These are phyloP conservation scores for Schizotus pectinicornis DNA, from an alignment of 2,888 invertebrate species.

Conservation along the genomic window DNA sequence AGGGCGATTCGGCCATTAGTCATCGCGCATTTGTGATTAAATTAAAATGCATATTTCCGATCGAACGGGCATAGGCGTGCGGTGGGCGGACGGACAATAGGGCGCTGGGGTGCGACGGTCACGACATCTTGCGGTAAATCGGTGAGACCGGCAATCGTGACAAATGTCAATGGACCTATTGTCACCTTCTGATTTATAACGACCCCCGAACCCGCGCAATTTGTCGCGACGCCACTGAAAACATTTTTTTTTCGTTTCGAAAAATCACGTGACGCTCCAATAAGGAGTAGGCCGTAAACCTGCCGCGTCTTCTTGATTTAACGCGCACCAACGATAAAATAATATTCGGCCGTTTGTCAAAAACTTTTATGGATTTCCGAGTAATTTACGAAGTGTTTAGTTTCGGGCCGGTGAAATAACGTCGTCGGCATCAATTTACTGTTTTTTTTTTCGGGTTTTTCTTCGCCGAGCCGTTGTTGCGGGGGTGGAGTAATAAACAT, in stretches of 20 bases:
- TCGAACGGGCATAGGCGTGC: slow-evolving; percentile 36
- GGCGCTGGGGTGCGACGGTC: slow-evolving; percentile 40
- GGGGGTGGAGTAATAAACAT: too few relatives aligned
- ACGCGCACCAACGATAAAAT: slow-evolving; percentile 1
- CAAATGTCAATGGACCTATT: slow-evolving; percentile 35
- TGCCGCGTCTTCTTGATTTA: too few relatives aligned
- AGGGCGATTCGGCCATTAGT: slow-evolving; percentile 9
- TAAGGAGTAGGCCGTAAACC: too few relatives aligned
- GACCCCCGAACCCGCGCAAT: background rate
- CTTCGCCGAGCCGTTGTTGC: too few relatives aligned
- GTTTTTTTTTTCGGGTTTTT: too few relatives aligned
- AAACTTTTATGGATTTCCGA: background rate
- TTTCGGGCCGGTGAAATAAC: too few relatives aligned
- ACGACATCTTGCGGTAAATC: slow-evolving; percentile 40
- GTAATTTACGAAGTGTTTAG: too few relatives aligned
- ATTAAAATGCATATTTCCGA: slow-evolving; percentile 34
- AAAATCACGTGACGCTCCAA: too few relatives aligned
- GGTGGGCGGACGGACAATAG: slow-evolving; percentile 40
- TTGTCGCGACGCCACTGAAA: background rate
- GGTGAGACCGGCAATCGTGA: slow-evolving; percentile 26
- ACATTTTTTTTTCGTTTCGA: background rate
- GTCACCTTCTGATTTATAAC: slow-evolving; percentile 26
- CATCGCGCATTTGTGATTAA: slow-evolving; percentile 12
- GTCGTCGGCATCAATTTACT: too few relatives aligned
- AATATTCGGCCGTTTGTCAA: slow-evolving; percentile 12